Evolutionary conservation across 1,140 invertebrate species (phyloP), one percentile per base, ranked within the genome.

Genomic region (Orchestia grillus): DNA sequence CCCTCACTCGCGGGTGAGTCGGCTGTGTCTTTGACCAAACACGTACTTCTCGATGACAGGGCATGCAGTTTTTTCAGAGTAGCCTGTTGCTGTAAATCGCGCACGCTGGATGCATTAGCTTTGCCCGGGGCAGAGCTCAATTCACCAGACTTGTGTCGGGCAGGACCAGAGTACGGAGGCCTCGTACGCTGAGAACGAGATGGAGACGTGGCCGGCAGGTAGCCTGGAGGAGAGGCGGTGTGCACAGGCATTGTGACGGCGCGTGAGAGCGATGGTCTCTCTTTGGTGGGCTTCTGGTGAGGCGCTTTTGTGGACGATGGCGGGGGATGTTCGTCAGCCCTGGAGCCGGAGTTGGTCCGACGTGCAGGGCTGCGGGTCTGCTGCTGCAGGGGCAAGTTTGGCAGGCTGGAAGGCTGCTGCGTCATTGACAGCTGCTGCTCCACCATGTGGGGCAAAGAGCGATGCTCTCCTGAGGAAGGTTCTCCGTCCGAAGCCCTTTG

Each of bases 161-260:
- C 62, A 77, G 62, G 15, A 36, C 62, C 62, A 3, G 28, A 77
- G 28, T 77, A 28, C 62, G 62, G 62, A 8, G 28, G 62, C 62
- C 28, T 77, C 28, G 1, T 28, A 19, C 36, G 62, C 47, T 19
- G 47, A 6, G 6, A 19, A 6, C 19, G 47, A 53, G 47, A 6
- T 8, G 47, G 19, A 53, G 47, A 53, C 47, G 47, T 53, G 47
- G 47, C 47, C 6, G 47, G 6, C 19, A 19, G 47, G 19, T 19
- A 19, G 19, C 47, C 6, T 53, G 19, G 19, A 15, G 19, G 19
- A 15, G 62, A 36, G 15, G 41, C 41, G 16, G 88, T 23, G 11
- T 90, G 88, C 41, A 90, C 88, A 42, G 88, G 88, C 88, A 90
- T 90, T 8, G 88, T 90, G 88, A 43, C 36, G 88, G 88, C 88